Evolutionary conservation across 2,888 invertebrate species (phyloP).

Genomic region (Taphrorychus bicolor): DNA sequence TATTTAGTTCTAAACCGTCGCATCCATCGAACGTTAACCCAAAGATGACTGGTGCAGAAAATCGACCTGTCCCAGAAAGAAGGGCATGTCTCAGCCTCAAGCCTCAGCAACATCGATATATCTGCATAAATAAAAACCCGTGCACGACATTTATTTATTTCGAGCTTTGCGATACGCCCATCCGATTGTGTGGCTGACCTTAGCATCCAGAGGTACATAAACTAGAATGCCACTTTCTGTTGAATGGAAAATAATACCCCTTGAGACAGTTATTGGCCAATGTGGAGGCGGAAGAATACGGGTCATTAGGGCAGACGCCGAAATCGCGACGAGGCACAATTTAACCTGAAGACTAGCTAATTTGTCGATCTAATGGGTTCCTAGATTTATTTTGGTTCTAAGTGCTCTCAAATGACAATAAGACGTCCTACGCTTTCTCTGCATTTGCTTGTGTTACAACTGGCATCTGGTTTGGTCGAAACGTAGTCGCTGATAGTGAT

Average conservation of each 20-base stretch:
- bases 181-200: slow-evolving; percentile 32
- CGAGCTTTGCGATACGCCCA: slow-evolving; percentile 17
- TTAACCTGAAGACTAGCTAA: neutral
- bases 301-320: neutral
- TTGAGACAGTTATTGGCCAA: slow-evolving; percentile 26
- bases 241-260: slow-evolving; percentile 8
- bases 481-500: neutral
- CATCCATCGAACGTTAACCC: neutral
- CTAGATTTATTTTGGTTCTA: slow-evolving; percentile 1
- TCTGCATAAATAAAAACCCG: slow-evolving; percentile 8
- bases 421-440: slow-evolving; percentile 1
- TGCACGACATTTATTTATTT: slow-evolving; percentile 7
- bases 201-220: slow-evolving; percentile 24
- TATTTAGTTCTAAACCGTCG: no score
- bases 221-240: slow-evolving; percentile 19
- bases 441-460: slow-evolving; percentile 5
- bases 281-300: neutral
- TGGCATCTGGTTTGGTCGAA: neutral
- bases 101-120: slow-evolving; percentile 1
- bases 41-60: neutral
- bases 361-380: neutral
- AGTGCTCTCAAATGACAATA: slow-evolving; percentile 5
- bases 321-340: neutral
- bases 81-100: slow-evolving; percentile 1
- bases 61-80: slow-evolving; percentile 2